These are phyloP conservation scores for Chiridota heheva DNA, from an alignment of 35 echinoderm and acorn worm species.

Conservation along the genomic window DNA sequence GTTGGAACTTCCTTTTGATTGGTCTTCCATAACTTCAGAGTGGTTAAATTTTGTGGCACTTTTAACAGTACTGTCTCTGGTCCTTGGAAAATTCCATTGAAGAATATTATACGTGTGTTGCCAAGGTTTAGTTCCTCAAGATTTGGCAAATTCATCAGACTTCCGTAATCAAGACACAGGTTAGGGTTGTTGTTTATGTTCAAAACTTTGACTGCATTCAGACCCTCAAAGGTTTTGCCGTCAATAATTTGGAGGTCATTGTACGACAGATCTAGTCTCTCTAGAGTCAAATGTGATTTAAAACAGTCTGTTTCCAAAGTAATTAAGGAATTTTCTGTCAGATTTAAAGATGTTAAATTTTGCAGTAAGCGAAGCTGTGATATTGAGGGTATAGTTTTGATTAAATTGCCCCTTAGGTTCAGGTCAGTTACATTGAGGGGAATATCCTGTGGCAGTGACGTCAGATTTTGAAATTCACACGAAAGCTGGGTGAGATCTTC, in stretches of 20 bases:
- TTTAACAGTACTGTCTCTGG: too few relatives aligned
- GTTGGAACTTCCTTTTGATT: constrained; percentile 12
- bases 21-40: constrained; percentile 31
- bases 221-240: neutral
- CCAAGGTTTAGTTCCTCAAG: neutral
- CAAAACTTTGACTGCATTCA: neutral
- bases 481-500: too few relatives aligned
- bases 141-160: neutral
- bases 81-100: constrained; percentile 21
- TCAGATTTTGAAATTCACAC: too few relatives aligned
- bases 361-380: constrained; percentile 27
- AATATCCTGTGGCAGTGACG: constrained; percentile 22
- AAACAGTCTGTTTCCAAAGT: constrained; percentile 5
- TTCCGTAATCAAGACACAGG: constrained; percentile 46
- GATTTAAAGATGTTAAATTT: neutral
- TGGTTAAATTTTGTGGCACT: neutral
- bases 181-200: neutral
- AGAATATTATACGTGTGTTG: constrained; percentile 9
- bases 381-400: constrained; percentile 35
- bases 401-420: constrained; percentile 14
- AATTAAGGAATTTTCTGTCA: neutral
- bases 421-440: constrained; percentile 17
- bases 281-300: neutral
- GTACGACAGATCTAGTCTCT: constrained; percentile 17
- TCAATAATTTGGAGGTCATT: constrained; percentile 19